Base-by-base conservation (phyloP, 64 coral and sea anemone species). In the Catalaphyllia jardinei region DNA sequence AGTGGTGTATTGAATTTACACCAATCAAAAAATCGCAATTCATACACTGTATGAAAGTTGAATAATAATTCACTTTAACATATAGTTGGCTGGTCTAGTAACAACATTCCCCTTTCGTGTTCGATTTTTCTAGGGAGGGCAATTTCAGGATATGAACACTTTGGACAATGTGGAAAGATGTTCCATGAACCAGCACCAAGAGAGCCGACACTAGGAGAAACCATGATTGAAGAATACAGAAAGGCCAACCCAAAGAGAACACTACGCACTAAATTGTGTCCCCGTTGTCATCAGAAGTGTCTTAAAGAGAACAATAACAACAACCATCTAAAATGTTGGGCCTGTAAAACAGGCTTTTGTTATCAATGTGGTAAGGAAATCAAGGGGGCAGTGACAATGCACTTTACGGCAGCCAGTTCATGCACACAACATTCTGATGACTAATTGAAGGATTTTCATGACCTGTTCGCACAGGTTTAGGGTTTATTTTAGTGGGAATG, bases 251-350 rank as follows among this genome's bases (percentile, higher is more conserved):
- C 83, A 22, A 46, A 30, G 79, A 85, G 49, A 55, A 60, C 11
- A 72, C 18, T 93, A 29, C 88, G 72, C 39, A 61, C 73, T 74
- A 46, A 83, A 42, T 73, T 88, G 28, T 99, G 97, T 72, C 93
- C 93, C 35, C 78, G 84, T 27, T 99, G 96, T 69, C 82, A 86
- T 52, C 97, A 99, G 88, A 95, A 83, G 17, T 95, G 93, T 52
- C 62, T 99, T 10, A 99, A 95, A 65, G 85, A 73, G 27, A 74
- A 78, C 1, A 90, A 65, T 22, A 96, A 96, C 80, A 99, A 99
- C 38, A 99, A 99, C 59, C 91, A 93, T 33, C 38, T 99, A 7
- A 93, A 89, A 80, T 99, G 97, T n/a, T 99, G 94, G 97, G 85
- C 97, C 29, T 99, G 97, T 87, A 99, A 95, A 78, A 91, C 79